Conservation (phyloP, 2,888 invertebrate species). For the Asteroscopus sphinx region DNA sequence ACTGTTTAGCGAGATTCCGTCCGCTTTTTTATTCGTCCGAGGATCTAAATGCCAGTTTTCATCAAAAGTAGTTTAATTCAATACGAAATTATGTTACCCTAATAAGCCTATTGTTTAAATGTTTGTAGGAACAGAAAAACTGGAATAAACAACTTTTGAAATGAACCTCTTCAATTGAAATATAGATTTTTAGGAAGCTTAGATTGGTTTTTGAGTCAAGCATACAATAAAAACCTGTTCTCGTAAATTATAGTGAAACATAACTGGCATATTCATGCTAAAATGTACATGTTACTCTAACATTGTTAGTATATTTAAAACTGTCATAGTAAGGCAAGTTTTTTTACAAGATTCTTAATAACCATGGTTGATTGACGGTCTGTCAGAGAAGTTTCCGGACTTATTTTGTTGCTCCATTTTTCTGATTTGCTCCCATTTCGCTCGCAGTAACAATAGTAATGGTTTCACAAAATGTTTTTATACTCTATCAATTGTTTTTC, state of each 20-base stretch:
- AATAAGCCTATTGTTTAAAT: no score
- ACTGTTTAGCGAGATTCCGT: no score
- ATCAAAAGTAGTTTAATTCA: no score
- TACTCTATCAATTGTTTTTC: slow-evolving; percentile 18
- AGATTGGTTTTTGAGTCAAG: slow-evolving; percentile 29
- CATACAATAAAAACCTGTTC: slow-evolving; percentile 9
- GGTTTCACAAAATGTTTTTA: slow-evolving; percentile 27
- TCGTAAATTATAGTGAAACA: slow-evolving; percentile 14
- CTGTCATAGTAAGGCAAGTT: slow-evolving; percentile 10
- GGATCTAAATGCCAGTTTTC: no score
- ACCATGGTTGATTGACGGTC: slow-evolving; percentile 21
- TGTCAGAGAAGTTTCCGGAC: slow-evolving; percentile 13
- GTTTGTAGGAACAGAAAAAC: no score
- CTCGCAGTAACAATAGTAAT: slow-evolving; percentile 28
- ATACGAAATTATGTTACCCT: no score
- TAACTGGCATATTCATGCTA: slow-evolving; percentile 13
- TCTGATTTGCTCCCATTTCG: slow-evolving; percentile 14
- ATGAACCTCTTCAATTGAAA: slow-evolving; percentile 19
- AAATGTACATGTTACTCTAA: slow-evolving; percentile 17
- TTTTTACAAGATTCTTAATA: slow-evolving; percentile 23
- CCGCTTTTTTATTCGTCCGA: no score
- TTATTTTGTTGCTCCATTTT: slow-evolving; percentile 20
- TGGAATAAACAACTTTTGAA: no score
- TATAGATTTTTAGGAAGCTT: slow-evolving; percentile 17
- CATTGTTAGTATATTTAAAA: slow-evolving; percentile 19